Evolutionary conservation across 2,113 vertebrate genomes (phyloP).

Genomic region (Emydocephalus ijimae): DNA sequence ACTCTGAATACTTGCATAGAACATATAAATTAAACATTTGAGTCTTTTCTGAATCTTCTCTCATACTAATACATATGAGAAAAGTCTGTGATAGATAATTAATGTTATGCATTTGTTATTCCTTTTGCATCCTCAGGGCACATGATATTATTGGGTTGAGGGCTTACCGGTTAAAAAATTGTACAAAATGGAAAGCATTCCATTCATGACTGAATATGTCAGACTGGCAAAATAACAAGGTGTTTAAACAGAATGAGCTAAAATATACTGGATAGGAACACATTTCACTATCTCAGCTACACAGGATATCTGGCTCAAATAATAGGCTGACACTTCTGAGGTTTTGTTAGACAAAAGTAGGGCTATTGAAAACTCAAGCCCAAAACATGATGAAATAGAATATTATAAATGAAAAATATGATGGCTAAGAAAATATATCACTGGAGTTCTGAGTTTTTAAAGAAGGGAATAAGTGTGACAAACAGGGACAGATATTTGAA

Average conservation of each 20-base stretch:
- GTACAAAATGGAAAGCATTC: constrained; percentile 35
- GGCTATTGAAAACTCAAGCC: constrained; percentile 29
- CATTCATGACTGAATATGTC: constrained; percentile 25
- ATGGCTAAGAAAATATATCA: constrained; percentile 30
- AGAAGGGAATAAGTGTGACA: constrained; percentile 19
- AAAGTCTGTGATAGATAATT: constrained; percentile 18
- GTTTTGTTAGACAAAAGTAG: neutral
- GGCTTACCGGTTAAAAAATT: neutral
- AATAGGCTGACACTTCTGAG: neutral
- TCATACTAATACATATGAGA: constrained; percentile 23
- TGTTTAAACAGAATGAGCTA: constrained; percentile 9
- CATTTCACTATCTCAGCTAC: neutral
- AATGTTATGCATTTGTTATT: constrained; percentile 36
- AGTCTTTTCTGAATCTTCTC: constrained; percentile 19
- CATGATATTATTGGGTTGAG: constrained; percentile 15
- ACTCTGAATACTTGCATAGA: neutral
- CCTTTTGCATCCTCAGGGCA: constrained; percentile 8
- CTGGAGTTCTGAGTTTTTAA: constrained; percentile 30
- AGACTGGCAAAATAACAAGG: constrained; percentile 29
- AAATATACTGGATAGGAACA: constrained; percentile 15
- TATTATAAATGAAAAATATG: constrained; percentile 37
- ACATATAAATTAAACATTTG: neutral
- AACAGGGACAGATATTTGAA: constrained; percentile 18
- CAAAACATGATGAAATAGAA: constrained; percentile 29
- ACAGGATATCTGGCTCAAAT: constrained; percentile 35